phyloP scores from a whole-genome alignment of 2,888 invertebrate genomes.

The Parnassius apollo region DNA sequence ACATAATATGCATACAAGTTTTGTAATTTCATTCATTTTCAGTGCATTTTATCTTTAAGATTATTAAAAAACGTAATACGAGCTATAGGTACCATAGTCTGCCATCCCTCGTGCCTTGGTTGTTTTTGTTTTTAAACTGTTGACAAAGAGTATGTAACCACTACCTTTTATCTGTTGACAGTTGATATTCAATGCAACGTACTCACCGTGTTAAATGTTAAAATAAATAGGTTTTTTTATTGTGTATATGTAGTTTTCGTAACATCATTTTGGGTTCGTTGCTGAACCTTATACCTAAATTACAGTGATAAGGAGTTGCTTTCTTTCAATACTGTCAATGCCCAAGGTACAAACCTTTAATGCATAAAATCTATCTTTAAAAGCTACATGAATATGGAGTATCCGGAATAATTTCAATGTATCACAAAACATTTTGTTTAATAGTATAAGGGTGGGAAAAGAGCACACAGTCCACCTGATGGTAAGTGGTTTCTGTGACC shows the following conservation, averaged over 20 bases:
- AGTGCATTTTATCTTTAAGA: too few relatives aligned
- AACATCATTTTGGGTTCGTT: not conserved
- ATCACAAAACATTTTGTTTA: not conserved
- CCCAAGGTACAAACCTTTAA: not conserved
- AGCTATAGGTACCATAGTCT: not conserved
- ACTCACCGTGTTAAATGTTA: not conserved
- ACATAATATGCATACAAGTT: too few relatives aligned
- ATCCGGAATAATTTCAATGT: slow-evolving; percentile 19
- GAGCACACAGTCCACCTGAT: too few relatives aligned
- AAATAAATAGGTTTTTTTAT: slow-evolving; percentile 16
- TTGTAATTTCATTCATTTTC: too few relatives aligned
- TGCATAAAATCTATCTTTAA: slow-evolving; percentile 11
- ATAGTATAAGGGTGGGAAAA: too few relatives aligned
- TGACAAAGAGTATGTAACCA: not conserved
- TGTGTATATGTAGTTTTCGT: not conserved
- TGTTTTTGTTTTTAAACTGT: slow-evolving; percentile 19
- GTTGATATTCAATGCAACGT: slow-evolving; percentile 22
- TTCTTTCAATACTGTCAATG: too few relatives aligned
- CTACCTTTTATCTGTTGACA: slow-evolving; percentile 4
- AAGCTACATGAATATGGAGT: not conserved
- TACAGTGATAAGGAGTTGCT: too few relatives aligned
- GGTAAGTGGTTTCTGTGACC: too few relatives aligned
- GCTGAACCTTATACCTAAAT: too few relatives aligned
- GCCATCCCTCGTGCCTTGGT: slow-evolving; percentile 3
- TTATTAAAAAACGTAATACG: not conserved